phyloP scores from a whole-genome alignment of 2,888 invertebrate species.

The Galerucella pusilla region DNA sequence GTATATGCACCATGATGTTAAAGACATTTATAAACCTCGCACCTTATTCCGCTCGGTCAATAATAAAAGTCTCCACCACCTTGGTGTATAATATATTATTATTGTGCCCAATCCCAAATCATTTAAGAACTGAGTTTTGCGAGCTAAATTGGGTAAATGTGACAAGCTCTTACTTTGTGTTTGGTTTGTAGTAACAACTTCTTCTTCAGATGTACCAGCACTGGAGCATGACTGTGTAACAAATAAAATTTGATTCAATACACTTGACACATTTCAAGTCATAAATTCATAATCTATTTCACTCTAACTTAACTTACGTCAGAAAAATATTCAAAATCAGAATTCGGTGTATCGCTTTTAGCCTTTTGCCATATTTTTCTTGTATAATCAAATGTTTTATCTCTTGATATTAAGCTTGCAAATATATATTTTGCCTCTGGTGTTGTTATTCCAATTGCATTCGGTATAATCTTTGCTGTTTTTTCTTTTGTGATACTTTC shows the following conservation, averaged over 20 bases:
- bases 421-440: conserved; percentile 86
- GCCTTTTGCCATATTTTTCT: conserved; percentile 82
- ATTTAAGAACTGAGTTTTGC: too few species aligned
- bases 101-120: too few species aligned
- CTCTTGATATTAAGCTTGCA: conserved; percentile 87
- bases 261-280: background rate
- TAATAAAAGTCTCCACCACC: too few species aligned
- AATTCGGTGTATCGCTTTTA: conserved; percentile 56
- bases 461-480: conserved; percentile 92
- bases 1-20: too few species aligned
- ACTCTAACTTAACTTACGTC: background rate
- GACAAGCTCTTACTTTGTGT: too few species aligned
- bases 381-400: conserved; percentile 88
- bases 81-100: too few species aligned
- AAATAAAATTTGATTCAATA: background rate
- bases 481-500: conserved; percentile 90
- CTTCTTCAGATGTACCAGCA: background rate
- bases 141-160: too few species aligned
- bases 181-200: background rate
- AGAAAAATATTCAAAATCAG: background rate
- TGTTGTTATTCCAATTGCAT: conserved; percentile 90
- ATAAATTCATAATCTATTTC: background rate
- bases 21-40: too few species aligned
- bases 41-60: too few species aligned
- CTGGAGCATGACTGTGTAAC: background rate